phyloP scores from a whole-genome alignment of 2,797 vertebrate species.

The Apogon talboti region DNA sequence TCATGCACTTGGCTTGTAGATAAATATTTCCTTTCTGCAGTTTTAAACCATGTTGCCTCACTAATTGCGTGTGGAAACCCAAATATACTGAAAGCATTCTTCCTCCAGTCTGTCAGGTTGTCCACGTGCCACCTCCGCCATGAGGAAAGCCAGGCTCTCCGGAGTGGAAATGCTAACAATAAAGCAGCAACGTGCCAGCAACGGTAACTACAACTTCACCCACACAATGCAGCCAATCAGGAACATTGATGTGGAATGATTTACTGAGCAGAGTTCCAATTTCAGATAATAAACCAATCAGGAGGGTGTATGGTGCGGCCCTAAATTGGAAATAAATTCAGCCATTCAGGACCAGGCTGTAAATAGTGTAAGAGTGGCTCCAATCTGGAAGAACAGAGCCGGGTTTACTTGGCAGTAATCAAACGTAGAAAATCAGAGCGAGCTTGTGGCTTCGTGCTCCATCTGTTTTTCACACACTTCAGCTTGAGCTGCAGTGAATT shows the following conservation, averaged over 20 bases:
- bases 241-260: slow-evolving; percentile 32
- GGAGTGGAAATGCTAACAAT: slow-evolving; percentile 98
- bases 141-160: slow-evolving; percentile 98
- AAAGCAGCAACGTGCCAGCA: slow-evolving; percentile 93
- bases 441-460: slow-evolving; percentile 24
- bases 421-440: slow-evolving; percentile 29
- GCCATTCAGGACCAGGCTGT: slow-evolving; percentile 31
- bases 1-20: not conserved
- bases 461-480: slow-evolving; percentile 28
- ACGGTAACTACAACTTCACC: slow-evolving; percentile 84
- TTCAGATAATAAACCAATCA: slow-evolving; percentile 66
- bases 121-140: slow-evolving; percentile 96
- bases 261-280: slow-evolving; percentile 46
- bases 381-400: slow-evolving; percentile 45
- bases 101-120: slow-evolving; percentile 93
- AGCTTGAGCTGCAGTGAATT: not conserved
- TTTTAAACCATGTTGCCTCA: not conserved
- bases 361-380: slow-evolving; percentile 48
- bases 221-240: slow-evolving; percentile 69
- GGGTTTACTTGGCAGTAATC: slow-evolving; percentile 51
- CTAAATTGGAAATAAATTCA: slow-evolving; percentile 42
- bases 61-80: not conserved
- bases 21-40: not conserved
- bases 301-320: slow-evolving; percentile 19
- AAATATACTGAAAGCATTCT: slow-evolving; percentile 30